phyloP scores from a whole-genome alignment of 2,113 vertebrate species.

The Bolborhynchus lineola region DNA sequence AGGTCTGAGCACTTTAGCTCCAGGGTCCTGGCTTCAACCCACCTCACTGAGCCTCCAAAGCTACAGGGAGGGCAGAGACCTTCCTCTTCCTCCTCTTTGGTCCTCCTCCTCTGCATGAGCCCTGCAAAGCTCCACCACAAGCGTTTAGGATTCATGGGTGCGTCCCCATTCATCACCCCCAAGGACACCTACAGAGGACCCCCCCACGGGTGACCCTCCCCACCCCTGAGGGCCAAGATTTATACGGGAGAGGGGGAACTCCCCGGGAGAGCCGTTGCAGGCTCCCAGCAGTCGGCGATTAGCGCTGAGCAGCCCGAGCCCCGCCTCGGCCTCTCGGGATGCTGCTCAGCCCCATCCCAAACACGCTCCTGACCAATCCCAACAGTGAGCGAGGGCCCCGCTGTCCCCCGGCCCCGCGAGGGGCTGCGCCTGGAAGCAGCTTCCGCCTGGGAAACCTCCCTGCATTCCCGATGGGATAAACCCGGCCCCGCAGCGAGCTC shows the following conservation, averaged over 20 bases:
- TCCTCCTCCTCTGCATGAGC: neutral
- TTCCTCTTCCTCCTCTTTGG: neutral
- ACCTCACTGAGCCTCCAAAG: rapidly evolving
- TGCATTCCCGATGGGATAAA: neutral
- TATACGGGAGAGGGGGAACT: neutral
- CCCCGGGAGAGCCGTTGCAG: neutral
- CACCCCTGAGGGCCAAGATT: rapidly evolving
- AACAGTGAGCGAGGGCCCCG: neutral
- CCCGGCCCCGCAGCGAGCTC: neutral
- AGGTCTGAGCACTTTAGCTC: neutral
- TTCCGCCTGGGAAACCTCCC: neutral
- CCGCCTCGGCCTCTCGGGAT: neutral
- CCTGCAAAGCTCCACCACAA: neutral
- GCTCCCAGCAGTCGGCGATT: neutral
- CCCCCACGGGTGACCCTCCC: no score
- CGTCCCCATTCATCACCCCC: neutral
- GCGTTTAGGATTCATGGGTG: neutral
- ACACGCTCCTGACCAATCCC: neutral
- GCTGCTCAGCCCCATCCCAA: neutral
- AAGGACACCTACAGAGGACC: no score
- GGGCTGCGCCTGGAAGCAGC: neutral
- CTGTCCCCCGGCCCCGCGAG: neutral
- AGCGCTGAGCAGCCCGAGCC: no score
- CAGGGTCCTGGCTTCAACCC: neutral
- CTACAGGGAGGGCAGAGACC: neutral